Base-by-base conservation (phyloP, 2,888 invertebrate species). In the Drosophila subquinaria region DNA sequence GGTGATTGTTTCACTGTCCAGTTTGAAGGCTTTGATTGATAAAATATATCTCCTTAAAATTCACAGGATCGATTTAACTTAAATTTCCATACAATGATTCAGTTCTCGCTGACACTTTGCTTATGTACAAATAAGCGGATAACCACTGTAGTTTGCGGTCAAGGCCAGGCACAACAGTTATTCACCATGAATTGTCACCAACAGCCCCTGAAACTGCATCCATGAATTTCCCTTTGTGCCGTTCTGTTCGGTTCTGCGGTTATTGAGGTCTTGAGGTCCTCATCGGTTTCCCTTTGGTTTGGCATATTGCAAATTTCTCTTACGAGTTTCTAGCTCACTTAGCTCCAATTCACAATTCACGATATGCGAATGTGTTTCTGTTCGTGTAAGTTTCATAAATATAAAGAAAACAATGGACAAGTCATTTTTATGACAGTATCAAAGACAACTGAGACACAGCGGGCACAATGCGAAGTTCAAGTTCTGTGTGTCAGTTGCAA, bases 381-480 rank as follows among this genome's bases (percentile, higher is more conserved):
- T 20, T 35, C 20, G 35, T 8, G n/a, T 35, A 33, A 17, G 17
- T 50, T 50, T 50, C 33, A 50, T 47, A 47, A 13, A 30, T 51
- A 51, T 36, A 36, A 23, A 10, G 36, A 5, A 36, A 23, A 15
- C 27, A 27, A 5, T 15, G 23, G 23, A 52, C 38, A 15, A 27
- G 38, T 27, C 38, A 40, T 27, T 53, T 40, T 15, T 27, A 40
- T 53, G 53, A 27, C 53, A 53, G 11, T 27, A 53, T 53, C 40
- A 53, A 40, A 53, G 38, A 15, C 51, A 51, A 15, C 35, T 35
- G 33, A 35, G 5, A 6, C 50, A 35, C 35, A 51, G 17, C 35
- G 8, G 50, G 23, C 23, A 52, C 15, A 2, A 10, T 15, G n/a
- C 36, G 23, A 52, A 27, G n/a, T 6, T 27, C 27, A 27, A 27